phyloP scores from a whole-genome alignment of 2,797 vertebrate species.

The Chanos chanos region DNA sequence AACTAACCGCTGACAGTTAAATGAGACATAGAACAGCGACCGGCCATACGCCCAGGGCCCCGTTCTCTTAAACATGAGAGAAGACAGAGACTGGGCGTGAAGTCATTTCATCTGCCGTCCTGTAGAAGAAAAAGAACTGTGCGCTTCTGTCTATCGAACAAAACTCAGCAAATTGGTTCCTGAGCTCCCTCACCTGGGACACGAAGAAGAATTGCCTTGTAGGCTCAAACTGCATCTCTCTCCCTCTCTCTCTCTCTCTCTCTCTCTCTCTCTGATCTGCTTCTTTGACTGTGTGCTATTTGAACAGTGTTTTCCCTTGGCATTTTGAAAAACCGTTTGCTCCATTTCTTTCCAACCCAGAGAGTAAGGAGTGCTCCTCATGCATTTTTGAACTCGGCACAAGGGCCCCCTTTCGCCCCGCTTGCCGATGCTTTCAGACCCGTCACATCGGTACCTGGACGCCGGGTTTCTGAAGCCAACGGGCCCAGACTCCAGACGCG shows the following conservation, averaged over 20 bases:
- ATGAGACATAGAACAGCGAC: no score
- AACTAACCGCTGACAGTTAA: no score
- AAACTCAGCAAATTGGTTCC: slow-evolving; percentile 86
- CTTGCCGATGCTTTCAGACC: slow-evolving; percentile 63
- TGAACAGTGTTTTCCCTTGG: slow-evolving; percentile 65
- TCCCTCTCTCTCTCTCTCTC: slow-evolving; percentile 66
- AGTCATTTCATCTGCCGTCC: slow-evolving; percentile 30
- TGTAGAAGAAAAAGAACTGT: slow-evolving; percentile 55
- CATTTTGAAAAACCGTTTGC: slow-evolving; percentile 60
- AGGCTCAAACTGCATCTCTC: slow-evolving; percentile 77
- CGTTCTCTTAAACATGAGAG: slow-evolving; percentile 23
- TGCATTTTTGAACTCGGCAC: slow-evolving; percentile 79
- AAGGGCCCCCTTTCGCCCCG: slow-evolving; percentile 22
- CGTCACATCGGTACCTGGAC: slow-evolving; percentile 69
- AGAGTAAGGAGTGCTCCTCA: slow-evolving; percentile 78
- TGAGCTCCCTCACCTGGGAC: slow-evolving; percentile 77
- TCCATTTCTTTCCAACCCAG: slow-evolving; percentile 65
- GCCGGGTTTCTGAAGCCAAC: slow-evolving; percentile 59
- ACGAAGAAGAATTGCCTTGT: slow-evolving; percentile 73
- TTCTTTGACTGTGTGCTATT: slow-evolving; percentile 52
- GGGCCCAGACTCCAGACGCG: slow-evolving; percentile 62
- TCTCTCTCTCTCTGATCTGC: slow-evolving; percentile 74
- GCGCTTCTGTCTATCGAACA: slow-evolving; percentile 76
- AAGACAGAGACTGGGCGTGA: slow-evolving; percentile 28
- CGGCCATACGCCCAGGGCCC: slow-evolving; percentile 27